Evolutionary conservation across 2,113 vertebrate genomes (phyloP), one percentile per base, ranked within the genome.

Genomic region (Rhinopomastus cyanomelas): DNA sequence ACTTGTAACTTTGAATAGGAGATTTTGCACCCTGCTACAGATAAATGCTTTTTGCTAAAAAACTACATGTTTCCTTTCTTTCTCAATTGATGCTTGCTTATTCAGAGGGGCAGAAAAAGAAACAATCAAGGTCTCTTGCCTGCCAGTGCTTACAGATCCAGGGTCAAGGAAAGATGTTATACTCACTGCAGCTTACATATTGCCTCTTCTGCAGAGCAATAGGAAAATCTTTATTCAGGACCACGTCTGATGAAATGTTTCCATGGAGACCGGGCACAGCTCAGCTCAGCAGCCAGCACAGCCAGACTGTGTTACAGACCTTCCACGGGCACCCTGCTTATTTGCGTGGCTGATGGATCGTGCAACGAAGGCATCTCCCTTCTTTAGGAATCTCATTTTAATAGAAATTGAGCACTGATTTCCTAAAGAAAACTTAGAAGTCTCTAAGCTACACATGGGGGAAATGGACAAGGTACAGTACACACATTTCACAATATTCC

Each of bases 201-300:
- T 67, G 18, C 44, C 49, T 72, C n/a, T 68, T 92, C 76, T 88
- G 75, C 46, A 77, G 46, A 94, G 69, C 71, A 67, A 36, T 3
- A 85, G 44, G 62, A 80, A 93, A 85, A 78, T 94, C 76, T 93
- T 90, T 86, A 78, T 86, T 94, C 1, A 1, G 42, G 90, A 71
- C 65, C 26, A 16, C 8, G 3, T 77, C 92, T 88, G 75, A 89
- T 87, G 73, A 88, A 89, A 81, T 64, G 96, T 96, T 96, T 94
- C 96, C 94, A 97, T 96, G 93, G 96, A 94, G 94, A 96, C 93
- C 44, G 57, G n/a, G 46, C 85, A 88, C 1, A 51, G 51, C 53
- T 37, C 53, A 81, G 66, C 20, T 5, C 65, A 42, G 39, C 55
- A 67, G 36, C 53, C 9, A 16, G 62, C 18, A 8, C 11, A 36